Evolutionary conservation across 2,888 invertebrate genomes (phyloP).

Genomic region (Netelia melanura): DNA sequence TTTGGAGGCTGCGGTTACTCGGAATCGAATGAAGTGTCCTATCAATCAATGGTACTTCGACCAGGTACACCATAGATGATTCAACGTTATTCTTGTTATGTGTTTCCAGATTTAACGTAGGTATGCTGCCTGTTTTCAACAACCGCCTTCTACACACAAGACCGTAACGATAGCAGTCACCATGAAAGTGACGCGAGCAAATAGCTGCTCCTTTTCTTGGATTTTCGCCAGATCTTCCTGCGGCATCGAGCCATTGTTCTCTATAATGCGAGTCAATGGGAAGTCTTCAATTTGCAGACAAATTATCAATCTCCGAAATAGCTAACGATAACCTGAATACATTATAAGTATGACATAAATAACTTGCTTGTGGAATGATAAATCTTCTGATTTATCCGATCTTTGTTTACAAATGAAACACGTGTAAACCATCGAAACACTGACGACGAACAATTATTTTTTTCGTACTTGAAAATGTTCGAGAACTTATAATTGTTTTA

Average conservation of each 20-base stretch:
- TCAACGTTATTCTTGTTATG: neutral
- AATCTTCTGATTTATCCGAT: too few species aligned
- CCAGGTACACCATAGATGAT: neutral
- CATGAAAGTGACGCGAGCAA: neutral
- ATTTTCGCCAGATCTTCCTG: neutral
- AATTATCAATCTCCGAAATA: too few species aligned
- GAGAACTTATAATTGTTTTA: too few species aligned
- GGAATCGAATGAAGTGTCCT: neutral
- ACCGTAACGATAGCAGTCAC: neutral
- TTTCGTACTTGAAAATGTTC: too few species aligned
- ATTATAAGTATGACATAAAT: too few species aligned
- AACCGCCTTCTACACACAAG: neutral
- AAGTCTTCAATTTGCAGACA: too few species aligned
- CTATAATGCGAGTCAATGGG: too few species aligned
- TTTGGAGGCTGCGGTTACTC: neutral
- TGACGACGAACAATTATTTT: too few species aligned
- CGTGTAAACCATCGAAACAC: too few species aligned
- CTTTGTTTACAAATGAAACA: too few species aligned
- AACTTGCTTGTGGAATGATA: too few species aligned
- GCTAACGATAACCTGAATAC: too few species aligned
- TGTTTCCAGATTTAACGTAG: neutral
- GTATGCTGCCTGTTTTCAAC: neutral
- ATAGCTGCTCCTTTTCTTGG: neutral
- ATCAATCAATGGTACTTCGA: neutral
- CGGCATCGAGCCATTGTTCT: neutral